Evolutionary conservation across 2,113 vertebrate genomes (phyloP).

Genomic region (Emydocephalus ijimae): DNA sequence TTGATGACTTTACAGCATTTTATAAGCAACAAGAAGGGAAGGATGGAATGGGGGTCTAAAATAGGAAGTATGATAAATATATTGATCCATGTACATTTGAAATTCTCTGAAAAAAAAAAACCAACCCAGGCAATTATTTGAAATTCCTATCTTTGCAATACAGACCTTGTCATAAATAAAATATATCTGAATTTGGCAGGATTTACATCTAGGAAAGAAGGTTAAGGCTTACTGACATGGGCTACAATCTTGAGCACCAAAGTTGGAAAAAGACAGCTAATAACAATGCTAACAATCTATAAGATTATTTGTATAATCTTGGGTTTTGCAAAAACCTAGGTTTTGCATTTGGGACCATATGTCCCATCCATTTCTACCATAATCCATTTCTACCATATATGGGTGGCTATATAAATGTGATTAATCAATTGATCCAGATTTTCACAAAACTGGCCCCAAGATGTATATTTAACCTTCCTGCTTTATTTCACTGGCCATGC

Average conservation of each 20-base stretch:
- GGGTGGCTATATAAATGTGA: background rate
- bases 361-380: background rate
- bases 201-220: background rate
- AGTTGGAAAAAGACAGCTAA: background rate
- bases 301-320: background rate
- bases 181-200: background rate
- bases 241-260: background rate
- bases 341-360: background rate
- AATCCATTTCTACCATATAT: background rate
- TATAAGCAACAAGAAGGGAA: constrained; percentile 12
- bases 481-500: background rate
- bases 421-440: background rate
- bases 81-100: background rate
- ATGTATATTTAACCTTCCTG: background rate
- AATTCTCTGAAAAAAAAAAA: background rate
- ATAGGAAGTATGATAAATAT: background rate
- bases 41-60: background rate
- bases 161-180: background rate
- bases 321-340: background rate
- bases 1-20: background rate
- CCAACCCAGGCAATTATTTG: background rate
- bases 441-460: background rate
- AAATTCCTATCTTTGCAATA: background rate
- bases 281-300: background rate
- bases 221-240: background rate